Evolutionary conservation across 2,888 invertebrate species (phyloP), one percentile per base, ranked within the genome.

Genomic region (Polyommatus icarus): DNA sequence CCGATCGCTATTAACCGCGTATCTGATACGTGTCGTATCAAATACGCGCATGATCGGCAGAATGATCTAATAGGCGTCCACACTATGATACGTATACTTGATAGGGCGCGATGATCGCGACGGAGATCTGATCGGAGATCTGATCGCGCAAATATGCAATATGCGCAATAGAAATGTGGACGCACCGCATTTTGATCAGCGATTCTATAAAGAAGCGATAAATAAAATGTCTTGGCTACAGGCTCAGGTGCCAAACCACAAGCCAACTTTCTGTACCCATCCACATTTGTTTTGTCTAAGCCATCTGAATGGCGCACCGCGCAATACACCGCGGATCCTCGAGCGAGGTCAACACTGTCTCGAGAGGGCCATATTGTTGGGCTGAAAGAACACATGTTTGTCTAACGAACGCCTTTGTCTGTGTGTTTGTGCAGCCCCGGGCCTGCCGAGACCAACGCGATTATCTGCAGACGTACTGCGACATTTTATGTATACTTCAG

Each of bases 341-440:
- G 24, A 24, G 24, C 61, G 61, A 61, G 61, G 61, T 61, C 61
- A 61, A 61, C 10, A 24, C 20, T 20, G 61, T 61, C 61, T 61
- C 61, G 24, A 61, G 61, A 12, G 61, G 3, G n/a, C 59, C 61
- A 12, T 61, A 61, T 61, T 61, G 61, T 61, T 24, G 59, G 10
- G 61, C 24, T 61, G 24, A 61, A 61, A 61, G 61, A 61, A 61
- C 61, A 61, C 20, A 20, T 61, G 61, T 61, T 61, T 61, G 61
- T 61, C 20, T 61, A 61, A 61, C 61, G 61, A 61, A 61, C 24
- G 61, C 24, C 61, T 61, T 61, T 61, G 61, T 61, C 61, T 24
- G 12, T 61, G 61, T 61, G 61, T 61, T 61, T 12, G 61, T 24
- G 12, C 10, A 20, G 20, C 61, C 61, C 24, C 61, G 24, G 20